Base-by-base conservation (phyloP, 2,797 vertebrate species). In the Labeo calbasu region DNA sequence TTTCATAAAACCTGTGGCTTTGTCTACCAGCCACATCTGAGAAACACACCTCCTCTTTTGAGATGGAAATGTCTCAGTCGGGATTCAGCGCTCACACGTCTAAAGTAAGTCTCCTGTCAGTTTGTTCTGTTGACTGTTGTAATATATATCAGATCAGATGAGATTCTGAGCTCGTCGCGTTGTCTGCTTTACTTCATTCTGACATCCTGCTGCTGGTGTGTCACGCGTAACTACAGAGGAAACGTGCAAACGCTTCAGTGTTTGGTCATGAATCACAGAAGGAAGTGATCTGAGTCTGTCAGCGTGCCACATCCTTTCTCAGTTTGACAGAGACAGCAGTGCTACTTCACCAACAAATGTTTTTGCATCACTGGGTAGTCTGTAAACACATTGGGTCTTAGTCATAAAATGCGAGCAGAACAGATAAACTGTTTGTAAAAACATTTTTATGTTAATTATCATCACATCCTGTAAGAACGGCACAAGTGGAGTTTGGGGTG, bases 41-140 rank as follows among this genome's bases (percentile, higher is more conserved):
- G 79, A 96, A 97, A 4, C 94, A 93, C 84, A 96, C 98, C 2
- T 94, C 96, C 1, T 98, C 97, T 13, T 99, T 98, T 89, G 95
- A 95, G 91, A 97, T 99, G 98, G 98, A 99, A 93, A 98, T 99
- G 98, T 98, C 98, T 83, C 98, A 99, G 89, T 93, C 96, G 13
- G 98, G 98, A 36, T 98, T 99, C 88, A 99, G 98, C 82, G 96
- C 96, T 76, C 98, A 99, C 86, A 95, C 96, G 21, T 96, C 96
- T 61, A 94, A 95, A 94, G 98, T 99, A 95, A 91, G 91, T 87
- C 57, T 57, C 19, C 3, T 5, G 1, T 25, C 32, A 36, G 25
- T 78, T 61, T 61, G n/a, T 12, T 11, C 1, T 43, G 13, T 14
- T 46, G 4, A 66, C 14, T 13, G 11, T 6, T 1, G 43, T 48